Conservation (phyloP, 2,888 invertebrate species). For the Scaptomyza polygonia region DNA sequence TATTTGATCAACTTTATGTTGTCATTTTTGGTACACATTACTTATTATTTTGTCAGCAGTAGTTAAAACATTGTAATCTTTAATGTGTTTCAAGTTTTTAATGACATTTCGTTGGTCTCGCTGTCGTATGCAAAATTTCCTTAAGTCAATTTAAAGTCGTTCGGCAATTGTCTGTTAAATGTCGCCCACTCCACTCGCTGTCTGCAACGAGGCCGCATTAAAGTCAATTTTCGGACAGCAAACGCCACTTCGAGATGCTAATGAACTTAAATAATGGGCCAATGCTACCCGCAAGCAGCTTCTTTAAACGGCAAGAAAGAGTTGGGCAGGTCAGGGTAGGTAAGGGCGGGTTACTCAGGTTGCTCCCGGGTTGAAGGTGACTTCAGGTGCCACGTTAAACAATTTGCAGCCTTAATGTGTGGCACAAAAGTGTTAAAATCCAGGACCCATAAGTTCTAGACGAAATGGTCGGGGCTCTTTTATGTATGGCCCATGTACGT, state of each 20-base stretch:
- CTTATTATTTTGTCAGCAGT: no score
- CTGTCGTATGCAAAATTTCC: constrained; percentile 23
- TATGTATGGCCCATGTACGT: constrained; percentile 72
- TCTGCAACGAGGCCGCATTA: constrained; percentile 26
- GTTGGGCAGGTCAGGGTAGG: constrained; percentile 8
- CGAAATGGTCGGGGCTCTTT: constrained; percentile 60
- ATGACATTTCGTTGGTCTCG: no score
- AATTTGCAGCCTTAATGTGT: constrained; percentile 77
- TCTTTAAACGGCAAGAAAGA: neutral
- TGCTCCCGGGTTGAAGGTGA: constrained; percentile 16
- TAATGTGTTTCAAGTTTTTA: no score
- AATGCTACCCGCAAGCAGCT: constrained; percentile 8
- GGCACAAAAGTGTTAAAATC: constrained; percentile 78
- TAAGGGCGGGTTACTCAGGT: constrained; percentile 17
- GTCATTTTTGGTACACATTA: no score
- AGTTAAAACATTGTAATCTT: no score
- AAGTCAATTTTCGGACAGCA: constrained; percentile 49
- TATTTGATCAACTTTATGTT: no score
- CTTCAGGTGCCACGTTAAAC: constrained; percentile 67
- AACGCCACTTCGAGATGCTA: constrained; percentile 62
- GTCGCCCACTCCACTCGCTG: no score
- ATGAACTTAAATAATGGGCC: constrained; percentile 73
- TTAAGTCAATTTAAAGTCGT: constrained; percentile 41
- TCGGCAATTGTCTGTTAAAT: constrained; percentile 22
- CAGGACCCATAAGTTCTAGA: constrained; percentile 67